phyloP scores from a whole-genome alignment of 1,140 invertebrate species.

The Palaemon carinicauda region DNA sequence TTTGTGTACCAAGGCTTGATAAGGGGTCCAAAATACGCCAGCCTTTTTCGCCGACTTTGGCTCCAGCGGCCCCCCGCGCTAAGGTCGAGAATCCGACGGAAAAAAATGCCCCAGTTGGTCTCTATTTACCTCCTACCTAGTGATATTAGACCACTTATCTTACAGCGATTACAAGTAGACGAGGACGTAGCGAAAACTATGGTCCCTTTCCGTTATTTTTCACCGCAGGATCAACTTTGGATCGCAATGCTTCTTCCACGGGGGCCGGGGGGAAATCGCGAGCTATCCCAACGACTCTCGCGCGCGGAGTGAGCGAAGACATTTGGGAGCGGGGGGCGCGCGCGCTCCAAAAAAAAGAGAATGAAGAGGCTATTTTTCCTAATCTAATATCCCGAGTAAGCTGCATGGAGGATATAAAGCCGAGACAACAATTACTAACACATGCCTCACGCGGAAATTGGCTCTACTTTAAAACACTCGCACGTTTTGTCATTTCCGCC shows the following conservation, averaged over 20 bases:
- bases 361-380: not conserved
- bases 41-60: not conserved
- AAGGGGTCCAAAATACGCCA: constrained; percentile 10
- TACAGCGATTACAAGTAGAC: constrained; percentile 38
- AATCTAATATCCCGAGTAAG: not conserved
- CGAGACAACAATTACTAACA: not conserved
- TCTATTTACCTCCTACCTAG: not conserved
- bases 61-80: not conserved
- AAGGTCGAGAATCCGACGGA: not conserved
- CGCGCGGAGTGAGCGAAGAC: not conserved
- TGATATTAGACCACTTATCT: constrained; percentile 52
- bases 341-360: not conserved
- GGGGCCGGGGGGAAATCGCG: too few relatives aligned
- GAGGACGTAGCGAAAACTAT: constrained; percentile 41
- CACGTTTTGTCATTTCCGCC: not conserved
- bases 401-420: not conserved
- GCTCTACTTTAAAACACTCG: not conserved
- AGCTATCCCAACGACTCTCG: too few relatives aligned
- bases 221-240: not conserved
- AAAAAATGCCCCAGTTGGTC: not conserved
- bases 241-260: not conserved
- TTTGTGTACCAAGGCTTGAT: constrained; percentile 14
- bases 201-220: constrained; percentile 21
- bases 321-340: not conserved
- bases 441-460: not conserved